These are phyloP conservation scores for Manis javanica DNA, from an alignment of 2,797 vertebrate genomes.

Conservation along the genomic window DNA sequence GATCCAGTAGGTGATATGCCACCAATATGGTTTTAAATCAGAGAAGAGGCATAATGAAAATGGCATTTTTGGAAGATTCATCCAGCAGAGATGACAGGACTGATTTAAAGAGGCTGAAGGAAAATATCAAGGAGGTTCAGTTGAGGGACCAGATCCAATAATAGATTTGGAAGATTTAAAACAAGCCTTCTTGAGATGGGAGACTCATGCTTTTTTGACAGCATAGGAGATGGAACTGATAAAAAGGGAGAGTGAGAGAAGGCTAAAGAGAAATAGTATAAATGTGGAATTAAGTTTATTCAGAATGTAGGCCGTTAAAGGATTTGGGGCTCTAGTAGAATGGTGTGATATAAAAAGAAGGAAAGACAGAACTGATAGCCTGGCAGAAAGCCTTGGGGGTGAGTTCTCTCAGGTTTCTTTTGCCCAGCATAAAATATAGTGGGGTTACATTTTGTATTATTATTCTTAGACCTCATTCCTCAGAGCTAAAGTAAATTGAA, in stretches of 20 bases:
- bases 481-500: conserved; percentile 73
- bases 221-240: background rate
- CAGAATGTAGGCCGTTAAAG: background rate
- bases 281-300: background rate
- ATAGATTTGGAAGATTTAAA: conserved; percentile 60
- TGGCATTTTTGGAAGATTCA: conserved; percentile 16
- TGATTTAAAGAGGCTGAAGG: conserved; percentile 60
- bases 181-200: conserved; percentile 40
- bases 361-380: background rate
- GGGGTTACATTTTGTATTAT: conserved; percentile 57
- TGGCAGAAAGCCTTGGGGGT: background rate
- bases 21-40: conserved; percentile 16
- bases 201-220: conserved; percentile 57
- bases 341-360: background rate
- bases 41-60: conserved; percentile 51
- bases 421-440: background rate
- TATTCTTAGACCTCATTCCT: conserved; percentile 56
- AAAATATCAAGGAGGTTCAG: conserved; percentile 62
- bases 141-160: conserved; percentile 56
- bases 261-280: background rate
- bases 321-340: background rate
- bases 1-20: conserved; percentile 11
- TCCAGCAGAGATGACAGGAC: conserved; percentile 49
- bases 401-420: conserved; percentile 28
- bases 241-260: conserved; percentile 26